Conservation (phyloP, 2,888 invertebrate genomes). For the Caenorhabditis sp. region DNA sequence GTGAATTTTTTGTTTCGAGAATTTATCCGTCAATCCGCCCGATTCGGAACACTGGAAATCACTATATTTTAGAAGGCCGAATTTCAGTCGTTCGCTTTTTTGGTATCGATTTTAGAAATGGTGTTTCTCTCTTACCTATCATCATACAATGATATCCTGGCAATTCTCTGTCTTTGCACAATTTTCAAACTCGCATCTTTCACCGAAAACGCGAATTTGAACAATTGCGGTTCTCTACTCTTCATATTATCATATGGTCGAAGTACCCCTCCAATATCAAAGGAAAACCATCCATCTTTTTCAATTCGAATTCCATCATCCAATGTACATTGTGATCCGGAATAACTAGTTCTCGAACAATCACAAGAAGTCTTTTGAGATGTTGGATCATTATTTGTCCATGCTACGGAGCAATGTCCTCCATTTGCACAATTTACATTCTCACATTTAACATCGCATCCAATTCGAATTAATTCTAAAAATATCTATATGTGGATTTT, state of each 20-base stretch:
- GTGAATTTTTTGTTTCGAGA: too few relatives aligned
- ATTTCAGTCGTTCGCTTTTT: too few relatives aligned
- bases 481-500: not conserved
- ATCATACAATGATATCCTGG: slow-evolving; percentile 21
- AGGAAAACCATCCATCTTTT: slow-evolving; percentile 42
- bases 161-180: slow-evolving; percentile 3
- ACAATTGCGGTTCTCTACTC: slow-evolving; percentile 39
- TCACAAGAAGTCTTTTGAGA: slow-evolving; percentile 55
- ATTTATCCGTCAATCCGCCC: too few relatives aligned
- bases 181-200: not conserved
- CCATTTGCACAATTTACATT: slow-evolving; percentile 59
- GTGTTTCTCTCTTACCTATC: slow-evolving; percentile 18
- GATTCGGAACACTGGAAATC: too few relatives aligned
- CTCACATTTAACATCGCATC: slow-evolving; percentile 60
- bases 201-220: slow-evolving; percentile 58
- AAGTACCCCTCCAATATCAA: slow-evolving; percentile 51
- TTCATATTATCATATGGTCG: slow-evolving; percentile 22
- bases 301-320: slow-evolving; percentile 51
- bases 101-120: too few relatives aligned
- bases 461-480: slow-evolving; percentile 52
- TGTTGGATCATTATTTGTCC: slow-evolving; percentile 59
- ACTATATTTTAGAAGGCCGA: too few relatives aligned
- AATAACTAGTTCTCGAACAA: slow-evolving; percentile 62
- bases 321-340: slow-evolving; percentile 50
- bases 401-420: slow-evolving; percentile 65